Evolutionary conservation across 1,140 invertebrate species (phyloP), one percentile per base, ranked within the genome.

Genomic region (Spodoptera litura): DNA sequence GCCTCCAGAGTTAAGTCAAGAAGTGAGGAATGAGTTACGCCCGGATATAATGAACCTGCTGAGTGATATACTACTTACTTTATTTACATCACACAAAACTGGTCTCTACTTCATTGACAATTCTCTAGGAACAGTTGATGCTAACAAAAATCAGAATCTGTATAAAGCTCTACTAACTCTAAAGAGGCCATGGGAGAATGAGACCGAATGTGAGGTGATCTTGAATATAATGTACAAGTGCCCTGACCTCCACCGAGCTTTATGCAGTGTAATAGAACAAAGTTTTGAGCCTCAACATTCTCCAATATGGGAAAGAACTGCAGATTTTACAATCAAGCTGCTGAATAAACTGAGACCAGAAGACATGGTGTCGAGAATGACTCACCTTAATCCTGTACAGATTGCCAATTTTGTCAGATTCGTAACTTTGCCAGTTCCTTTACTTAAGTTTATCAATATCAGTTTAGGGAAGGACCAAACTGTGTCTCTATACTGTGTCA

Each of bases 61-160:
- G 4, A 96, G 97, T 82, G 95, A 97, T 38, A 96, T 97, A 83
- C 90, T 97, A n/a, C 77, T 96, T 5, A 94, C 95, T 64, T 87
- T 97, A 12, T 95, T 97, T 76, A 97, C 97, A 27, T 97, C 96
- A 0, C 96, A 96, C 83, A 96, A 96, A 88, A 86, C 96, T 86
- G 97, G 97, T 35, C 95, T 97, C 58, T 96, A 96, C 87, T 97
- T 97, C 84, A 92, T 94, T 68, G 96, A 97, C 88, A 94, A 88
- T 75, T 92, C 92, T n/a, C 83, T 96, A 9, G 96, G 96, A 31
- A 95, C 95, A 44, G 93, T 95, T 56, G 95, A 95, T 78, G 90
- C 88, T 15, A 95, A 95, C 80, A 95, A 96, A 80, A 97, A 97
- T 91, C 95, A 95, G 74, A 92, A 97, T 61, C 92, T 97, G 35